Base-by-base conservation (phyloP, 2,113 vertebrate species). In the Phoenicopterus ruber region DNA sequence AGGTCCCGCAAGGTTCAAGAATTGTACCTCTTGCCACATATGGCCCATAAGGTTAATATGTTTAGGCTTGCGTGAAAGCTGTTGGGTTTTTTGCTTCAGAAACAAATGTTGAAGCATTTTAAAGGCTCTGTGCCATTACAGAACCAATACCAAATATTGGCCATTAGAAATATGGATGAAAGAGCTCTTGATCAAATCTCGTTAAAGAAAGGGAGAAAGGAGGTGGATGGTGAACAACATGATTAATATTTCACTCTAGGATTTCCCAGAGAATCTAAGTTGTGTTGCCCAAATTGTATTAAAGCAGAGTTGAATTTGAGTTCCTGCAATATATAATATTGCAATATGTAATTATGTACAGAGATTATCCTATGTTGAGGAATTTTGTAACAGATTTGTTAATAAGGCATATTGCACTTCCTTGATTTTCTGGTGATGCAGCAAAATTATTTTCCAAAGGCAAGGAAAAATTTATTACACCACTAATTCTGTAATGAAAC, bases 381-480 rank as follows among this genome's bases (percentile, higher is more conserved):
- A 85, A 36, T 52, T 77, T 57, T 67, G 17, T 32, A 71, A 47
- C 38, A 36, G 29, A 46, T 92, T 78, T 91, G 38, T 85, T 74
- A 92, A 38, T 80, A 83, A 66, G 42, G 7, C 31, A 46, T 63
- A 47, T 77, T 46, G 7, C 17, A 58, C 12, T 76, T 94, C 10
- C 54, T 94, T 80, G 65, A 70, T 94, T 88, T 85, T 84, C 44
- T 77, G 38, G 22, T 54, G 42, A 58, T 86, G 44, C 26, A 81
- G 57, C n/a, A 85, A 90, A 92, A 82, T 50, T 70, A 34, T 93
- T 94, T 94, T 91, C 61, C 52, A 79, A 88, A 92, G 54, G 36
- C 46, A 70, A 90, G 59, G 74, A 78, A 87, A 94, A 93, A 74
- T n/a, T 70, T 1, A 52, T 90, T 84, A 65, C 22, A 25, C 52